Evolutionary conservation across 1,140 invertebrate species (phyloP), one percentile per base, ranked within the genome.

Genomic region (Drosophila rufa): DNA sequence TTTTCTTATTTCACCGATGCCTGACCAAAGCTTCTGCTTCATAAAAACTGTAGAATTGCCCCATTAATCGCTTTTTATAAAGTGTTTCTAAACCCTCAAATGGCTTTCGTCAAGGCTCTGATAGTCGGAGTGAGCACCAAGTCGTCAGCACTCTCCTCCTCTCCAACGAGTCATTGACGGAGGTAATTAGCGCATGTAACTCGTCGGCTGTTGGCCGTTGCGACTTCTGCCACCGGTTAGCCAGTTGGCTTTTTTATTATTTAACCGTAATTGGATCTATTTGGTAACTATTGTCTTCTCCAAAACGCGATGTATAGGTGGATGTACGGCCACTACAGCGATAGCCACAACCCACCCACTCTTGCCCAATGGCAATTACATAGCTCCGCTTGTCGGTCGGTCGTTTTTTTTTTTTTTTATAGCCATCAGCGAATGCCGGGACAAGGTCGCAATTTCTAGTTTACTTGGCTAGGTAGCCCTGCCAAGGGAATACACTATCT

Each of bases 181-280:
- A 33, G 38, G 38, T 45, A 43, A 60, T 60, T 73, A 73, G 48
- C 53, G 69, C 69, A 42, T 73, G 67, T 71, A 59, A 71, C 45
- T 48, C 36, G 45, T 47, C 67, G 33, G 40, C 67, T 42, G 65
- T 62, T 67, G 68, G 71, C 71, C 67, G 27, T 65, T 69, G 57
- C 57, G 64, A 50, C 65, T 56, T 80, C 50, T 40, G 46, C 43
- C 50, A 38, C 22, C 58, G 48, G 47, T 60, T 60, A 67, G 53
- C 25, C 62, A 22, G 65, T 17, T 51, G 53, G 19, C 59, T 71
- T 36, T 62, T 73, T 90, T 76, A 90, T 87, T 87, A 89, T 89
- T 87, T 75, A 84, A 61, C 65, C 61, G 73, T 87, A 87, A 87
- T 87, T 89, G 84, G 77, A 61, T 77, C 86, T 89, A 87, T 89